Percentiles rank a stretch among this genome's conserved stretches.
Evolutionary conservation across 2,797 vertebrate species (phyloP).

Genomic region (Sebastes taczanowskii): DNA sequence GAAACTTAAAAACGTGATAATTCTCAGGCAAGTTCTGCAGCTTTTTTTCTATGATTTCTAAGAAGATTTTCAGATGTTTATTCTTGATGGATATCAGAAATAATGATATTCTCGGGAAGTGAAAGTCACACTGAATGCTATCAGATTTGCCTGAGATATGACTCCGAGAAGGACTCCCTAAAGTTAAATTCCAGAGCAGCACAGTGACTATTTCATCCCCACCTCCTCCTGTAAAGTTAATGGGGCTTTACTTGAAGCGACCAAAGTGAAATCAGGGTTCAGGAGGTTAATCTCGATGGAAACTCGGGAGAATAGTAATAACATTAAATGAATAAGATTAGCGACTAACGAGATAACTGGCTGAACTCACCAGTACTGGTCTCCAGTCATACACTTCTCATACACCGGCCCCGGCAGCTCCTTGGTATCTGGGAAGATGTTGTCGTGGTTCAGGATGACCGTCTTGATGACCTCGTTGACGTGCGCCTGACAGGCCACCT

Average conservation of each 20-base stretch:
- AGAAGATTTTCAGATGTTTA: background rate
- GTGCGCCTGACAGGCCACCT: conserved; percentile 97
- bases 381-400: conserved; percentile 99
- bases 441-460: conserved; percentile 97
- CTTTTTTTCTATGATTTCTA: background rate
- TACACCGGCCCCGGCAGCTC: conserved; percentile 97
- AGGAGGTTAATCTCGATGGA: background rate
- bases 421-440: conserved; percentile 96
- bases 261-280: background rate
- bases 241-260: background rate
- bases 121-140: background rate
- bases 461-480: conserved; percentile 98
- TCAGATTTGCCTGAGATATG: too few species aligned
- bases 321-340: background rate
- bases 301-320: background rate
- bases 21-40: background rate
- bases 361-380: conserved; percentile 93
- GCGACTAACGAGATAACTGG: background rate
- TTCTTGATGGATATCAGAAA: background rate
- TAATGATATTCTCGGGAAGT: background rate
- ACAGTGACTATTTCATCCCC: background rate
- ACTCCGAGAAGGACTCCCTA: too few species aligned
- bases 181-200: background rate
- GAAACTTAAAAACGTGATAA: rapidly evolving
- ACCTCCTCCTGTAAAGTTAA: background rate